Evolutionary conservation across 2,113 vertebrate species (phyloP), one percentile per base, ranked within the genome.

Genomic region (Aspiorhynchus laticeps): DNA sequence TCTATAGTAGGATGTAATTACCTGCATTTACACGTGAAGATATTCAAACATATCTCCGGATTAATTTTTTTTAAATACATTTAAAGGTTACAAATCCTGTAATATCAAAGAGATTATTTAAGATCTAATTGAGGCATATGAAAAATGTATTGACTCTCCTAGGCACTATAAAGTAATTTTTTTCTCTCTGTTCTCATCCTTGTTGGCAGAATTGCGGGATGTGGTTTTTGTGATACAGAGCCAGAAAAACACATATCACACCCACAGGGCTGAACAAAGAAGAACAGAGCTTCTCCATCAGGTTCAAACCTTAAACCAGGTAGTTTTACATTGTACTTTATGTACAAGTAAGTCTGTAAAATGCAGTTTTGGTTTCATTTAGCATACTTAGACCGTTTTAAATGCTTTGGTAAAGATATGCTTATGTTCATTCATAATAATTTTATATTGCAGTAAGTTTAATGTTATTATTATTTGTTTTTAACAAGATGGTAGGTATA

Each of bases 171-270:
- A 7, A 56, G 7, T 36, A 4, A 5, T 9, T 9, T 10, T 71
- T 71, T 9, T 26, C 24, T 26, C 24, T 12, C 2, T 28, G 46
- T 31, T 48, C 53, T 65, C 31, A 46, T 65, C 78, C 38, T 84
- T 5, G 75, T 14, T 63, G 14, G 21, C 85, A 95, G 93, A 81
- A 9, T 28, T 92, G 83, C 84, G 88, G 21, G 77, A 93, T 6
- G 48, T 95, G 80, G 90, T 93, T 51, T 81, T 94, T 7, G 91
- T 94, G 59, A 92, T 95, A 86, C 93, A 94, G 88, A 95, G 92
- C 83, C 94, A 95, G 89, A 91, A 76, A 89, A 94, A 93, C 91
- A 86, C 91, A 2, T 93, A 85, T 87, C 94, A 95, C 2, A 83
- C 79, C 31, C 86, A 43, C 10, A 90, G 87, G 43, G 87, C 84